Evolutionary conservation across 2,888 invertebrate genomes (phyloP).

Genomic region (Atherix ibis): DNA sequence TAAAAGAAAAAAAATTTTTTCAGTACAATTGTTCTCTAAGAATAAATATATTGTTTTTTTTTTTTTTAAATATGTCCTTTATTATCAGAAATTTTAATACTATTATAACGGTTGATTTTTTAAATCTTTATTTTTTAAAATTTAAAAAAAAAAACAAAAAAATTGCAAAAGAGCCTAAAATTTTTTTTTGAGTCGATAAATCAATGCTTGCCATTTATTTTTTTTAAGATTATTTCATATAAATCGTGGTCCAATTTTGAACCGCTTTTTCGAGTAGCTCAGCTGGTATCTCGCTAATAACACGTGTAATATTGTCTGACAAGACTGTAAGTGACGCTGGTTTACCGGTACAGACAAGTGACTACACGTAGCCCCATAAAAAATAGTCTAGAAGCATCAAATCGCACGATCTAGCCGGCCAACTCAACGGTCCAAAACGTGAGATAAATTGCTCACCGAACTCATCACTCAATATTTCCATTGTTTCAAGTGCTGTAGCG

Average conservation of each 20-base stretch:
- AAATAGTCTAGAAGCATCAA: not conserved
- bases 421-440: not conserved
- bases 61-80: no score
- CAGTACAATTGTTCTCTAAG: conserved; percentile 19
- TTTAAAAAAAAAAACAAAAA: no score
- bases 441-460: not conserved
- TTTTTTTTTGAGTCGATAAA: no score
- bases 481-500: not conserved
- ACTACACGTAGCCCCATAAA: not conserved
- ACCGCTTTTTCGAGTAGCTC: not conserved
- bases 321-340: not conserved
- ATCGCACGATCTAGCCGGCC: not conserved
- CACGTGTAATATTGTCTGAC: not conserved
- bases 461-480: not conserved
- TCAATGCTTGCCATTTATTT: not conserved
- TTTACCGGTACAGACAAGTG: not conserved
- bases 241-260: not conserved
- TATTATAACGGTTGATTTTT: no score
- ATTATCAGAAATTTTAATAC: no score
- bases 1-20: no score
- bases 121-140: no score
- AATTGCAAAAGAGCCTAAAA: no score
- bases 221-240: not conserved
- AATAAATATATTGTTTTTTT: no score
- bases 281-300: not conserved